A percentile compares a stretch with the other conserved stretches of the same genome.
Conservation (phyloP, 2,113 vertebrate genomes). For the Solenodon paradoxus region DNA sequence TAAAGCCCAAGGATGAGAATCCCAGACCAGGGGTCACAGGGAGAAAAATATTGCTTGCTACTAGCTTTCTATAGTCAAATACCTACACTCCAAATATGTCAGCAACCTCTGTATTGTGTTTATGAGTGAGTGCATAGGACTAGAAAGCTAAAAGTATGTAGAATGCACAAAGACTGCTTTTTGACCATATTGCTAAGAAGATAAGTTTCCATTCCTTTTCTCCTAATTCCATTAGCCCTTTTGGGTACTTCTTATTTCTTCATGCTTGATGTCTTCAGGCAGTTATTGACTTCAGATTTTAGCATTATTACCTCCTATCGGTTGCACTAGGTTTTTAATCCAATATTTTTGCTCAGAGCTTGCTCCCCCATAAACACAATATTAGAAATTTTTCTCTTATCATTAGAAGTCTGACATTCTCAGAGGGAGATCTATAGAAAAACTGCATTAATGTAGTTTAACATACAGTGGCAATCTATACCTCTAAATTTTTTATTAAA, state of each 20-base stretch:
- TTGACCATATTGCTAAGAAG: background rate
- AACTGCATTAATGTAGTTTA: no score
- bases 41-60: background rate
- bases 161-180: background rate
- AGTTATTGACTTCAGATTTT: background rate
- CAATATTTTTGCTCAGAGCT: background rate
- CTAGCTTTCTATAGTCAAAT: background rate
- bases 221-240: background rate
- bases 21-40: no score
- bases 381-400: background rate
- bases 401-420: background rate
- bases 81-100: background rate
- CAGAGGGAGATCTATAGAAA: background rate
- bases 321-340: background rate
- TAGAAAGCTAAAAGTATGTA: background rate
- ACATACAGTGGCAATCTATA: background rate
- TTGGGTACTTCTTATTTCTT: background rate
- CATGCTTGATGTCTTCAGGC: background rate
- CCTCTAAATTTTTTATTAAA: background rate
- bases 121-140: background rate
- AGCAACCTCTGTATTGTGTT: background rate
- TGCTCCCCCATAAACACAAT: background rate
- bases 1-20: no score
- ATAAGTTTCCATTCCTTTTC: background rate
- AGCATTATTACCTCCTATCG: background rate